phyloP scores from a whole-genome alignment of 2,888 invertebrate genomes.

The Prosapia bicincta region DNA sequence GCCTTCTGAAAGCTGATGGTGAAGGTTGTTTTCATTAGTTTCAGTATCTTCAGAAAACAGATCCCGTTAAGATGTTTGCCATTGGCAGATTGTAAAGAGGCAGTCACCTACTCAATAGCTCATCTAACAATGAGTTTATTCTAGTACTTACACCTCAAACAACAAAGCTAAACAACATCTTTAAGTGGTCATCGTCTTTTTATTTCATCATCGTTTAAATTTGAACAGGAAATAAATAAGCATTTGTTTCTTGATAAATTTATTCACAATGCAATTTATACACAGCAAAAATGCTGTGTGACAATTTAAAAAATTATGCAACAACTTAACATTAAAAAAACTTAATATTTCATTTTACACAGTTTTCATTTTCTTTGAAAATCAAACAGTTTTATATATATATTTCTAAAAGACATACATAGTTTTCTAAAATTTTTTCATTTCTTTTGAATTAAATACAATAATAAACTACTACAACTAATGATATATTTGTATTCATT shows the following conservation, averaged over 20 bases:
- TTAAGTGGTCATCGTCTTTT: no score
- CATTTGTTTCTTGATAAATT: background rate
- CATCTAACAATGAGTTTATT: no score
- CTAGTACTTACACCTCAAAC: no score
- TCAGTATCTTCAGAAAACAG: no score
- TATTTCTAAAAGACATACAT: background rate
- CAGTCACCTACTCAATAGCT: no score
- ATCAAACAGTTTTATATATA: background rate
- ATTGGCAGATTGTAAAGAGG: no score
- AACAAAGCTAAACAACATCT: no score
- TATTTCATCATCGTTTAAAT: no score
- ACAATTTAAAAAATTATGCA: background rate
- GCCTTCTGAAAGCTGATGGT: no score
- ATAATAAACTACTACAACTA: slow-evolving; percentile 23
- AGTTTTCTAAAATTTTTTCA: background rate
- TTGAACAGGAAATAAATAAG: background rate
- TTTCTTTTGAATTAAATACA: background rate
- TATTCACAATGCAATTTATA: background rate
- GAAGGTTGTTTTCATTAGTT: no score
- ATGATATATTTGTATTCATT: slow-evolving; percentile 23
- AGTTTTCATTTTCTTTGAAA: background rate
- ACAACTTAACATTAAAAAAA: background rate
- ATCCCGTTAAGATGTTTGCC: no score
- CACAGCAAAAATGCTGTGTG: background rate
- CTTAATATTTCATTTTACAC: background rate